Percentiles rank a stretch among this genome's conserved stretches.
These are phyloP conservation scores for Acanthococcus lagerstroemiae DNA, from an alignment of 2,888 invertebrate species.

Conservation along the genomic window DNA sequence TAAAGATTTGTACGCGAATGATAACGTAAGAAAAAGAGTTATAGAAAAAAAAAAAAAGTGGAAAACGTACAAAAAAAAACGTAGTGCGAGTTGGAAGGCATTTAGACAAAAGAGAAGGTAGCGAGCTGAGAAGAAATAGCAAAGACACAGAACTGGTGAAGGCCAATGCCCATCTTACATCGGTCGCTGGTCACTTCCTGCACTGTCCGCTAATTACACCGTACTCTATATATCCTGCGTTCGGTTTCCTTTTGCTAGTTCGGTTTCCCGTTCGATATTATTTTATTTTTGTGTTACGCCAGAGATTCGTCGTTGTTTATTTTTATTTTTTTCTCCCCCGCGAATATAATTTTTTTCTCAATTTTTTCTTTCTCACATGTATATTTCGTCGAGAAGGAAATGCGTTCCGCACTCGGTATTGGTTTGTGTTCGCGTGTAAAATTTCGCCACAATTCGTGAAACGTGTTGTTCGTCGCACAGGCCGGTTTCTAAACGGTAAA, in stretches of 20 bases:
- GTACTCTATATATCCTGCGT: neutral
- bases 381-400: neutral
- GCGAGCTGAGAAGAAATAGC: conserved; percentile 10
- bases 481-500: conserved; percentile 18
- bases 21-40: neutral
- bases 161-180: conserved; percentile 23
- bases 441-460: conserved; percentile 3
- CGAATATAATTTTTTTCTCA: neutral
- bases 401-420: neutral
- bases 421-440: conserved; percentile 7
- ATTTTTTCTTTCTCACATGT: neutral
- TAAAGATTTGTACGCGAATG: no score
- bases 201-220: conserved; percentile 23
- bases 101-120: conserved; percentile 10
- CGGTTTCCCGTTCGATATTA: neutral
- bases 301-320: neutral
- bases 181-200: conserved; percentile 25
- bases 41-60: neutral
- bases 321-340: neutral
- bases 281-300: neutral
- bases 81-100: neutral
- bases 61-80: neutral
- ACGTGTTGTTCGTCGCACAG: conserved; percentile 5
- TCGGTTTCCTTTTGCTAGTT: neutral
- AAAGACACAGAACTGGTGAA: conserved; percentile 24